Evolutionary conservation across 1,140 invertebrate species (phyloP).

Genomic region (Zaprionus africanus): DNA sequence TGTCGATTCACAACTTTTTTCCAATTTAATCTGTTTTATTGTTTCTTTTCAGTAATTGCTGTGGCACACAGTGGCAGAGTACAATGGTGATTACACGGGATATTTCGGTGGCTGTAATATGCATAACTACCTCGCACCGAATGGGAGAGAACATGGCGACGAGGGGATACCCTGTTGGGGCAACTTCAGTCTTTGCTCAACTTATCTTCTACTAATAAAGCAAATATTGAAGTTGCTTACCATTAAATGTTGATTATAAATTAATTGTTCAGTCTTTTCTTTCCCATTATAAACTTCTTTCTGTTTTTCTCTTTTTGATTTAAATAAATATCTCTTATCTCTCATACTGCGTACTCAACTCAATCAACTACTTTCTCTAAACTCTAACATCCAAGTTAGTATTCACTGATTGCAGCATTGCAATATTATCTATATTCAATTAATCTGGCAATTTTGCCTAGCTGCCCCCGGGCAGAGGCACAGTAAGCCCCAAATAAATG

Average conservation of each 20-base stretch:
- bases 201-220: too few species aligned
- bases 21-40: neutral
- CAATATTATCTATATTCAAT: neutral
- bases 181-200: neutral
- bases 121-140: neutral
- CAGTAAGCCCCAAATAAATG: slow-evolving; percentile 60
- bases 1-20: neutral
- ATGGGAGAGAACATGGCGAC: neutral
- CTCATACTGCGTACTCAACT: too few species aligned
- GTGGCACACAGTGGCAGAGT: neutral
- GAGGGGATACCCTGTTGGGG: neutral
- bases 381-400: too few species aligned
- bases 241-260: too few species aligned
- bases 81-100: neutral
- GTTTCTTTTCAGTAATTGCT: neutral
- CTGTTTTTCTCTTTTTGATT: too few species aligned
- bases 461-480: neutral
- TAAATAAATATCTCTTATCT: too few species aligned
- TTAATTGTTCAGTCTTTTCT: too few species aligned
- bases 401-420: neutral
- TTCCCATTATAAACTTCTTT: too few species aligned
- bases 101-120: neutral
- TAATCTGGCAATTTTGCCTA: neutral
- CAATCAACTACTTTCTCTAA: too few species aligned
- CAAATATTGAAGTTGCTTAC: too few species aligned